Evolutionary conservation across 2,113 vertebrate species (phyloP), one percentile per base, ranked within the genome.

Genomic region (Panurus biarmicus): DNA sequence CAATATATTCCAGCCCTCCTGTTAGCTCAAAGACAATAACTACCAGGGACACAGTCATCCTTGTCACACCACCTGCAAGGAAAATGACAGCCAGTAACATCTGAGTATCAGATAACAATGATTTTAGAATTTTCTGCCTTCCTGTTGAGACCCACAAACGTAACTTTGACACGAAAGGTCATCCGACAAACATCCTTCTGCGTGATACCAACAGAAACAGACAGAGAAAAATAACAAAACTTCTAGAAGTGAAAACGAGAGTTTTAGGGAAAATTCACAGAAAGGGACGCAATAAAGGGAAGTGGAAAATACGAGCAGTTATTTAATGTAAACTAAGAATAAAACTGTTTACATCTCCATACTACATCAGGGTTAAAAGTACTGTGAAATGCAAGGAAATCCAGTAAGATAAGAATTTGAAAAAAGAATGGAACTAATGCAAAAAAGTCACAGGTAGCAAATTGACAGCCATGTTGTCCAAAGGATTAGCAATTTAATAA

Each of bases 11-110:
- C 93, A 99, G 95, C 11, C 99, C 99, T 31, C 99, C 99, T 2
- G 99, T 99, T 94, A 99, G 98, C 97, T 99, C 99, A 84, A 99
- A 99, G 60, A 99, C 99, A 83, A 99, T 99, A 88, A 99, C 99
- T 80, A 99, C 99, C 62, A 99, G 97, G 61, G 99, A 99, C 85
- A 99, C 99, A 1, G 99, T 99, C 99, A 99, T 99, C 33, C 99
- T 98, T 36, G 99, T 99, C 85, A 99, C 99, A 25, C 99, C 99
- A 74, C 99, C 99, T 99, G 95, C 78, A 92, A 96, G 53, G 86
- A 87, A 94, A 81, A 88, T 9, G 15, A 38, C 0, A 92, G 48
- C 28, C 85, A 44, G 75, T 95, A 65, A 73, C 14, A 42, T 50
- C 11, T 12, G 3, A 70, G 31, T 48, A 44, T 50, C 31, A 76